Evolutionary conservation across 2,797 vertebrate species (phyloP).

Genomic region (Enteromius fasciolatus): DNA sequence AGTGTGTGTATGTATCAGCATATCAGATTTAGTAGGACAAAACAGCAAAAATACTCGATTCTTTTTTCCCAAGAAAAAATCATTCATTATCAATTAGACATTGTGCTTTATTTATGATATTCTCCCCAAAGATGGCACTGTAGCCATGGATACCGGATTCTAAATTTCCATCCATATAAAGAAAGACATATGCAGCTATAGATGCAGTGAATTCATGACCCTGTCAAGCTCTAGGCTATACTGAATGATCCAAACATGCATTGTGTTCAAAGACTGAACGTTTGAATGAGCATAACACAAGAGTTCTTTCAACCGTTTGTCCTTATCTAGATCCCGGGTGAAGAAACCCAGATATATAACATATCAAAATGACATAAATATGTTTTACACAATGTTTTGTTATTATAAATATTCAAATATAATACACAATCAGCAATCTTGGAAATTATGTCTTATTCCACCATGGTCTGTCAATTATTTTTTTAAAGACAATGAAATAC

Average conservation of each 20-base stretch:
- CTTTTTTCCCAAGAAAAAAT: neutral
- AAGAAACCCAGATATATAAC: neutral
- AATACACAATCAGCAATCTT: neutral
- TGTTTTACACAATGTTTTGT: neutral
- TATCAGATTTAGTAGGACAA: neutral
- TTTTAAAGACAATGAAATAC: neutral
- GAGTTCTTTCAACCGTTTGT: slow-evolving; percentile 11
- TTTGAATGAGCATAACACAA: slow-evolving; percentile 19
- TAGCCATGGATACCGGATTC: slow-evolving; percentile 42
- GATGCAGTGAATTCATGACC: neutral
- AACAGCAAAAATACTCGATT: neutral
- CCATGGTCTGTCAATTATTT: neutral
- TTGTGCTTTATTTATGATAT: slow-evolving; percentile 16
- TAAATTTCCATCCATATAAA: slow-evolving; percentile 24
- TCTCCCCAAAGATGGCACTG: slow-evolving; percentile 15
- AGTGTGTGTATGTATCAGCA: neutral
- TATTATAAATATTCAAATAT: neutral
- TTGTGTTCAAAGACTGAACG: slow-evolving; percentile 8
- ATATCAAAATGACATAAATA: neutral
- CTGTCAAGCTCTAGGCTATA: slow-evolving; percentile 16
- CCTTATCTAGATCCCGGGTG: neutral
- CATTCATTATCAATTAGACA: slow-evolving; percentile 14
- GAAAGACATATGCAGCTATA: neutral
- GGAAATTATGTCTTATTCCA: neutral
- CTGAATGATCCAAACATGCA: slow-evolving; percentile 27